Base-by-base conservation (phyloP, 2,797 vertebrate genomes). In the Xenops minutus region DNA sequence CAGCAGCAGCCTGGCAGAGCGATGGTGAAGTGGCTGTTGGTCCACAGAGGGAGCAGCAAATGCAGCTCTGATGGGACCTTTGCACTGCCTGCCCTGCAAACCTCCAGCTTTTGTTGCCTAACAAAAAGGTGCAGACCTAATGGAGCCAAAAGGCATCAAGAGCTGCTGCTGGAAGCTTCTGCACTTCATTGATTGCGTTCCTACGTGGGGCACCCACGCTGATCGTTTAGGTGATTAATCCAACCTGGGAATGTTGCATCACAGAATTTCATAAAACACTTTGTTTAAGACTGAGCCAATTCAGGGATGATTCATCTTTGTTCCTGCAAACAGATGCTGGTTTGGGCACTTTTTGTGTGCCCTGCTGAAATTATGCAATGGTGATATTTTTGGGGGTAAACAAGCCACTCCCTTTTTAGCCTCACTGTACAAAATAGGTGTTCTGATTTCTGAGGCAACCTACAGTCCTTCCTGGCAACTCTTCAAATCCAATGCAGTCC, bases 251-350 rank as follows among this genome's bases (percentile, higher is more conserved):
- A 36, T 78, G 85, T 93, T 95, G 66, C 91, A 39, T 85, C 93
- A 95, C 74, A 85, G 71, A 81, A 48, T 92, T 91, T 73, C 55
- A 91, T 75, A 48, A 79, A 92, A 58, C 71, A 27, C n/a, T 68
- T 77, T 78, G 58, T 49, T 81, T 72, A 66, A 73, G 81, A 51
- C 52, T 34, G 61, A 93, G 68, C 86, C 83, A 80, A 4, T 71
- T 62, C 64, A 63, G 61, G 26, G 27, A 21, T 95, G 91, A 94
- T 92, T 96, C 91, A 96, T 90, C 81, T 79, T 78, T 82, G 67
- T 71, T 95, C 81, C 51, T 82, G 67, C 89, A 91, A 91, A 87
- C 81, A 93, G 71, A 58, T 92, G 85, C 93, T 95, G 85, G 89
- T 92, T 93, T 78, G 89, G 87, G 77, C 81, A 81, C 92, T 91